A percentile compares a stretch with the other conserved stretches of the same genome.
Conservation (phyloP, 2,113 vertebrate species). For the Sapajus apella region DNA sequence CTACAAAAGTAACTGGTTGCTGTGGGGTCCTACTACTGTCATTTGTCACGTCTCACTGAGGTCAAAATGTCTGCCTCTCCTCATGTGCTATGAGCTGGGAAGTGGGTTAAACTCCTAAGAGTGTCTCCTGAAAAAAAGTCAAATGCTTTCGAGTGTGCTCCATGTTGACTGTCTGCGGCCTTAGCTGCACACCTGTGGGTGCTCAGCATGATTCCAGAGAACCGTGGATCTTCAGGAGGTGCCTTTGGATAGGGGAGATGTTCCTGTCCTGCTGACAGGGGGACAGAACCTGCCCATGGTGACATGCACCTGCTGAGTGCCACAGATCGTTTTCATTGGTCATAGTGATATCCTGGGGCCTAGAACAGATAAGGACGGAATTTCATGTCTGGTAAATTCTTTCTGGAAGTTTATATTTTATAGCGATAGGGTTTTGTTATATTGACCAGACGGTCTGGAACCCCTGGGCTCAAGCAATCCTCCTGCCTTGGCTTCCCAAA, state of each 20-base stretch:
- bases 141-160: neutral
- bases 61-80: neutral
- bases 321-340: neutral
- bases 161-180: neutral
- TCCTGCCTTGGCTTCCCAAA: too few species aligned
- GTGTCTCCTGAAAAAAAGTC: neutral
- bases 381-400: neutral
- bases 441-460: too few species aligned
- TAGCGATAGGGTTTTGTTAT: too few species aligned
- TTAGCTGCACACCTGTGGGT: neutral
- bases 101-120: neutral
- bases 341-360: neutral
- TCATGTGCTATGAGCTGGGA: neutral
- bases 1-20: neutral
- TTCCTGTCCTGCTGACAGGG: too few species aligned
- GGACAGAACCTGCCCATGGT: neutral
- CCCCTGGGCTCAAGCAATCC: too few species aligned
- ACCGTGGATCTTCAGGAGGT: neutral
- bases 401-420: too few species aligned
- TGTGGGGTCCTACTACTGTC: neutral
- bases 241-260: neutral
- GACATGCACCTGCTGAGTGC: neutral
- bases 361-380: neutral
- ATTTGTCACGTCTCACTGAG: neutral
- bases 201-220: neutral